These are phyloP conservation scores for Auanema freiburgensis DNA, from an alignment of 2,888 invertebrate genomes.

Conservation along the genomic window DNA sequence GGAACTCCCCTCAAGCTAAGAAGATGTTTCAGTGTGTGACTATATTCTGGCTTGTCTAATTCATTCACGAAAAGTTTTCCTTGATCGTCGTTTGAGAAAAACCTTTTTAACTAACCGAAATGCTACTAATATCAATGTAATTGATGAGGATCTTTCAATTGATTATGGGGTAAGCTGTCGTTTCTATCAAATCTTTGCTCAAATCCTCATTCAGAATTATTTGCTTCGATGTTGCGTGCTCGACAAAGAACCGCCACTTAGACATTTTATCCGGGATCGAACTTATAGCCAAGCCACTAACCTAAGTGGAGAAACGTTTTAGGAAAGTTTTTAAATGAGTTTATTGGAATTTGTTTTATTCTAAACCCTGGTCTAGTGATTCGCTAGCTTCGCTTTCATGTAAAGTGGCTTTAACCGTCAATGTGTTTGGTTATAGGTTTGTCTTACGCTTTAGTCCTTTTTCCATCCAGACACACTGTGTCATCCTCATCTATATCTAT, in stretches of 20 bases:
- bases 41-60: constrained; percentile 40
- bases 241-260: constrained; percentile 33
- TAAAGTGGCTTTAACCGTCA: too few relatives aligned
- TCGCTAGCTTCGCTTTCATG: too few relatives aligned
- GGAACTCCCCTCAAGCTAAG: neutral
- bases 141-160: constrained; percentile 30
- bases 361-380: too few relatives aligned
- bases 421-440: too few relatives aligned
- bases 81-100: constrained; percentile 30
- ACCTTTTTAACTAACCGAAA: constrained; percentile 36
- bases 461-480: too few relatives aligned
- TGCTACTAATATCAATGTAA: constrained; percentile 28
- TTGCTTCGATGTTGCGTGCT: constrained; percentile 40
- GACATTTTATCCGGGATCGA: constrained; percentile 40
- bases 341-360: too few relatives aligned
- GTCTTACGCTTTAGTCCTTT: too few relatives aligned
- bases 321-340: too few relatives aligned
- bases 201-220: constrained; percentile 28
- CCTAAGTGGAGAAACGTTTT: constrained; percentile 10
- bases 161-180: constrained; percentile 28
- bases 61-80: constrained; percentile 35
- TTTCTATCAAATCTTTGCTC: neutral
- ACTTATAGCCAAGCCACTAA: constrained; percentile 34
- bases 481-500: too few relatives aligned
- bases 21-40: constrained; percentile 28